Conservation (phyloP, 2,113 vertebrate species). For the Apistogramma diplotaenia region DNA sequence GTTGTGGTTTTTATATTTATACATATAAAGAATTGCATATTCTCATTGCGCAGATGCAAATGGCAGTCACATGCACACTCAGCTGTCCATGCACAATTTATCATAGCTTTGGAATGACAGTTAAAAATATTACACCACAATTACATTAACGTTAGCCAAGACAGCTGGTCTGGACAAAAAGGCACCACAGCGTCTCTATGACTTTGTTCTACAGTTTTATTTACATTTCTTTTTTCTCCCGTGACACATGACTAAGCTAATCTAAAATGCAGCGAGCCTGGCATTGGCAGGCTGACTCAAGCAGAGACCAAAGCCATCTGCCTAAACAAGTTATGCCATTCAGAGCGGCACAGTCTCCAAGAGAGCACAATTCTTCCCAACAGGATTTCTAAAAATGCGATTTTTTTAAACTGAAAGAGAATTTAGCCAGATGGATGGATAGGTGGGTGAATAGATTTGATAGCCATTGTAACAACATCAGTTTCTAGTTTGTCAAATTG, state of each 20-base stretch:
- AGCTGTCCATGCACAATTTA: not conserved
- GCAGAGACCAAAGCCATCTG: slow-evolving; percentile 52
- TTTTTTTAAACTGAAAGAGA: not conserved
- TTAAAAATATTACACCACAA: slow-evolving; percentile 58
- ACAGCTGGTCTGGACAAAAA: slow-evolving; percentile 63
- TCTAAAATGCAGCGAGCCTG: slow-evolving; percentile 48
- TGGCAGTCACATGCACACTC: not conserved
- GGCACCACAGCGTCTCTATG: slow-evolving; percentile 48
- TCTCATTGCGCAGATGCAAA: not conserved
- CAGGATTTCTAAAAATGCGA: not conserved
- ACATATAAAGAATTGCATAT: not conserved
- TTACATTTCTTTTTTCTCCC: slow-evolving; percentile 55
- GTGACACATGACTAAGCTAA: slow-evolving; percentile 55
- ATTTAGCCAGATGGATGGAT: not conserved
- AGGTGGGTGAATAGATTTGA: not conserved
- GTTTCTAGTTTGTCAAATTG: not conserved
- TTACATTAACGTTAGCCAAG: slow-evolving; percentile 55
- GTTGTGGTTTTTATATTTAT: not conserved
- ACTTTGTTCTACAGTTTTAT: slow-evolving; percentile 57
- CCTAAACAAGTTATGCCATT: slow-evolving; percentile 49
- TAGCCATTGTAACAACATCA: not conserved
- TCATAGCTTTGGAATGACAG: not conserved
- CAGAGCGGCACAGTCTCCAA: slow-evolving; percentile 9
- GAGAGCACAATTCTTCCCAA: slow-evolving; percentile 3
- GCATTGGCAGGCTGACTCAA: slow-evolving; percentile 30